phyloP scores from a whole-genome alignment of 2,888 invertebrate species.

The Muschampia plurimacula region DNA sequence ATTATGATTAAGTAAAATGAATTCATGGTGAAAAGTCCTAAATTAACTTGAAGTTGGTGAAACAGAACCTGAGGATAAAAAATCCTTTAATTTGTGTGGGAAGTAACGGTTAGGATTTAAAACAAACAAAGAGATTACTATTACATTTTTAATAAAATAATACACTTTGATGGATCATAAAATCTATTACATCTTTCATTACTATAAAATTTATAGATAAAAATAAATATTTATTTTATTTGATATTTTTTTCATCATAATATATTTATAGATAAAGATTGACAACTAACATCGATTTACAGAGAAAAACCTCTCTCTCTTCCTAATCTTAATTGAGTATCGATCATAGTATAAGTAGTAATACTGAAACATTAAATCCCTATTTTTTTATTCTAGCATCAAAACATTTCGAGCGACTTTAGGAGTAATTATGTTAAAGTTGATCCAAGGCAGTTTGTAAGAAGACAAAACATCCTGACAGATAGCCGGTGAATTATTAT shows the following conservation, averaged over 20 bases:
- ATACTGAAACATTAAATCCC: slow-evolving; percentile 39
- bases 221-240: slow-evolving; percentile 33
- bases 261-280: slow-evolving; percentile 41
- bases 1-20: no score
- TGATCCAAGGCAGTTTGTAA: slow-evolving; percentile 22
- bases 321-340: slow-evolving; percentile 50
- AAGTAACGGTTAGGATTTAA: not conserved
- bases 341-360: slow-evolving; percentile 41
- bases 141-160: slow-evolving; percentile 51
- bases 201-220: slow-evolving; percentile 28
- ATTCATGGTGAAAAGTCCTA: no score
- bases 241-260: slow-evolving; percentile 12
- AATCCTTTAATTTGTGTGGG: not conserved
- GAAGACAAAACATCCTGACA: slow-evolving; percentile 24
- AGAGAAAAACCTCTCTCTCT: slow-evolving; percentile 63
- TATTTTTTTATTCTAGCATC: slow-evolving; percentile 27
- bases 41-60: not conserved
- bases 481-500: slow-evolving; percentile 26
- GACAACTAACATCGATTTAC: slow-evolving; percentile 50
- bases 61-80: not conserved
- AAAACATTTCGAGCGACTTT: slow-evolving; percentile 24
- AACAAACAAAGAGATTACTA: slow-evolving; percentile 27
- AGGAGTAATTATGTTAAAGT: slow-evolving; percentile 13
- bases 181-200: slow-evolving; percentile 44
- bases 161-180: slow-evolving; percentile 44